phyloP scores from a whole-genome alignment of 2,113 vertebrate genomes.

The Bettongia penicillata region DNA sequence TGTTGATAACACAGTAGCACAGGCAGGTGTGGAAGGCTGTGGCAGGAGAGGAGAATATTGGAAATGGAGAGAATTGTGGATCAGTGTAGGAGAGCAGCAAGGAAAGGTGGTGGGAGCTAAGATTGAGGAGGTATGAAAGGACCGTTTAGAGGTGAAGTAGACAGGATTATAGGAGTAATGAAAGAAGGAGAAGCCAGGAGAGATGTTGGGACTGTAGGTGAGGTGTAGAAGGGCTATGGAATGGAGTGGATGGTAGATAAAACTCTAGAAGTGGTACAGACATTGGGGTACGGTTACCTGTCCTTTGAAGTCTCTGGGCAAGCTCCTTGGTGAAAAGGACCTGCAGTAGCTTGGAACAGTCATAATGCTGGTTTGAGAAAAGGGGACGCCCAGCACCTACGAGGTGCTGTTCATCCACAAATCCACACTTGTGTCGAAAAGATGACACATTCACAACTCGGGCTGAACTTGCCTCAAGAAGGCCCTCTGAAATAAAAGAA shows the following conservation, averaged over 20 bases:
- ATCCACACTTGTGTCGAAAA: slow-evolving; percentile 80
- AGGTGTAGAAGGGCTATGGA: not conserved
- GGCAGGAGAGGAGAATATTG: not conserved
- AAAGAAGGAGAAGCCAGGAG: not conserved
- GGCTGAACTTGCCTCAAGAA: slow-evolving; percentile 85
- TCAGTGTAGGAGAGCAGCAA: not conserved
- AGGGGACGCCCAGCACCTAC: slow-evolving; percentile 76
- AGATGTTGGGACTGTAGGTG: not conserved
- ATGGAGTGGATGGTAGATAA: not conserved
- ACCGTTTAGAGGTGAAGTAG: not conserved
- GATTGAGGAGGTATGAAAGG: not conserved
- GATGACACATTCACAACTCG: slow-evolving; percentile 90
- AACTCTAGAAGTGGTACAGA: rapidly evolving
- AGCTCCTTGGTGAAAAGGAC: slow-evolving; percentile 89
- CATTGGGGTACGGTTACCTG: slow-evolving; percentile 80
- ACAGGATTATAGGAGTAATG: not conserved
- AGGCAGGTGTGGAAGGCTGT: not conserved
- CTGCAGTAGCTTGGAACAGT: slow-evolving; percentile 91
- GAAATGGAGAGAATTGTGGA: not conserved
- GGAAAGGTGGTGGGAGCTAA: not conserved
- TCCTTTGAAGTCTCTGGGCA: slow-evolving; percentile 85
- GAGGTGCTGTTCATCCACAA: slow-evolving; percentile 83
- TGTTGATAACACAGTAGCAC: not conserved
- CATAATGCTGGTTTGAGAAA: slow-evolving; percentile 65
- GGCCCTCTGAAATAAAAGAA: slow-evolving; percentile 79